Evolutionary conservation across 1,140 invertebrate genomes (phyloP), one percentile per base, ranked within the genome.

Genomic region (Procambarus clarkii): DNA sequence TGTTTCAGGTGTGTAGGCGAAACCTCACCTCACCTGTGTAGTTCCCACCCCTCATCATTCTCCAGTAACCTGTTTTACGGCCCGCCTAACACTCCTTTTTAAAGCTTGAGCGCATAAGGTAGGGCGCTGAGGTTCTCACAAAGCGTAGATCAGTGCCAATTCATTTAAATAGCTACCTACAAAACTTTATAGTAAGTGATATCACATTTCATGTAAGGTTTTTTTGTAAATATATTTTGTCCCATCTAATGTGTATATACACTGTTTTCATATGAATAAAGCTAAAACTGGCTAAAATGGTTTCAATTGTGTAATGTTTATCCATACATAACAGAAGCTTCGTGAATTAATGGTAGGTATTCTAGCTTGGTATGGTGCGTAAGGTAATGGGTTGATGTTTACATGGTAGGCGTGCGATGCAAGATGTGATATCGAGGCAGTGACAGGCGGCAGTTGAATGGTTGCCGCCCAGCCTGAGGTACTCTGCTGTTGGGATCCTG

Each of bases 221-320:
- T 34, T 84, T 79, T 60, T 91, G 89, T 91, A 91, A 78, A 91
- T 91, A 91, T 91, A 80, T 91, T 91, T 91, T 79, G 76, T 69
- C 83, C 83, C 82, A 58, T 91, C 82, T 80, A 46, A 54, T 91
- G 83, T 91, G 85, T 85, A 91, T 91, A 85, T 50, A 69, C 58
- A 48, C 79, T 76, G 60, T 78, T 50, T 91, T 91, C 69, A 44
- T 80, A 85, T 91, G 83, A 91, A 91, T 91, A 91, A 91, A 91
- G 45, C 60, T 90, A 81, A 48, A 78, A 50, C 60, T 89, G 64
- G 69, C 69, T 89, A 50, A 46, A 82, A 44, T 82, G 45, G 13
- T 82, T 82, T 48, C 60, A 9, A 54, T 15, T 24, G 1, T n/a
- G 54, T 64, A 80, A 45, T 89, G 76, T 76, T 82, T 89, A 82